Percentiles rank a stretch among this genome's conserved stretches.
Evolutionary conservation across 2,113 vertebrate species (phyloP).

Genomic region (Terrapene triunguis): DNA sequence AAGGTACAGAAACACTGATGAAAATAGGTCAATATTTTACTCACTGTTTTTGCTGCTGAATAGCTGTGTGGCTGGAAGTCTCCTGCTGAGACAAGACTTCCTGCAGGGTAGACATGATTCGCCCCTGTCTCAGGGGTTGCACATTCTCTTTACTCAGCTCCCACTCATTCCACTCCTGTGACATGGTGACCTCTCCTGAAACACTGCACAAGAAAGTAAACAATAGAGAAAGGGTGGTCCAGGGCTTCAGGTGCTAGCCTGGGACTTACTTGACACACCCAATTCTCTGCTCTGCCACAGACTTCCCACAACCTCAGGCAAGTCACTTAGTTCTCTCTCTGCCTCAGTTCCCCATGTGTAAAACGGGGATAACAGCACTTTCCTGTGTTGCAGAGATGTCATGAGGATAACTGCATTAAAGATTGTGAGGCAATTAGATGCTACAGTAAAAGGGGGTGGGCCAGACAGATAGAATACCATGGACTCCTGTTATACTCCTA

Average conservation of each 20-base stretch:
- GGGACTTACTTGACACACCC: fast-evolving
- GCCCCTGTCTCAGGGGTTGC: slow-evolving; percentile 90
- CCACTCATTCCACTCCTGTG: slow-evolving; percentile 90
- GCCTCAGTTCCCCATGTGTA: not conserved
- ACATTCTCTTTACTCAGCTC: slow-evolving; percentile 98
- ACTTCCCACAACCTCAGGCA: fast-evolving
- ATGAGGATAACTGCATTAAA: not conserved
- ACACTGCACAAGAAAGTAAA: not conserved
- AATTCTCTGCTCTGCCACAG: fast-evolving
- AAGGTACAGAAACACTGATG: not conserved
- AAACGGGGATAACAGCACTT: not conserved
- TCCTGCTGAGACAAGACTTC: slow-evolving; percentile 90
- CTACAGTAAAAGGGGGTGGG: not conserved
- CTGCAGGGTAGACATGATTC: slow-evolving; percentile 87
- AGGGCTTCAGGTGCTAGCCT: fast-evolving
- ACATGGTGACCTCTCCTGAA: slow-evolving; percentile 72
- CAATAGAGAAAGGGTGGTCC: fast-evolving
- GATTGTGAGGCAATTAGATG: not conserved
- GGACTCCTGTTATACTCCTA: not conserved
- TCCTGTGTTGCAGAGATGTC: not conserved
- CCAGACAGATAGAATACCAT: not conserved
- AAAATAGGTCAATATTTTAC: not conserved
- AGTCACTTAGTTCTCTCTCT: fast-evolving
- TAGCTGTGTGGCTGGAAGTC: slow-evolving; percentile 74
- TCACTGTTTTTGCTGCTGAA: slow-evolving; percentile 91